phyloP scores from a whole-genome alignment of 2,113 vertebrate species.

The Aldabrachelys gigantea region DNA sequence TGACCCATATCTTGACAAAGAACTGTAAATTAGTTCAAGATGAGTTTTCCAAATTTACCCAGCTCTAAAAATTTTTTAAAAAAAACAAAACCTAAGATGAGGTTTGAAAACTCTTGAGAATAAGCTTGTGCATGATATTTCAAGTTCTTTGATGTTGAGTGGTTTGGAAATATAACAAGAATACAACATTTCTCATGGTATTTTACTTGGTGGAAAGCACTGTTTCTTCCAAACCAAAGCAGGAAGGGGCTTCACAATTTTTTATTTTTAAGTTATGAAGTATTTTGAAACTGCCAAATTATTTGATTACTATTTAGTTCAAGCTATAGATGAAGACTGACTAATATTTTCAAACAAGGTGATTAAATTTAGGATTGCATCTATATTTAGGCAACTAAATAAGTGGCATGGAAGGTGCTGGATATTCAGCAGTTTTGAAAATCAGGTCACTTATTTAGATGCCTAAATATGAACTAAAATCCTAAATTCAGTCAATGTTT shows the following conservation, averaged over 20 bases:
- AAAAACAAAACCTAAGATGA: not conserved
- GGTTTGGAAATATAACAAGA: not conserved
- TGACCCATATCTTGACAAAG: not conserved
- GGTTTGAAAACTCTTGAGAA: not conserved
- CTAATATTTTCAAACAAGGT: not conserved
- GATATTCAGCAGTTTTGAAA: not conserved
- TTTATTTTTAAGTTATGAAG: not conserved
- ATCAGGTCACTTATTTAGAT: not conserved
- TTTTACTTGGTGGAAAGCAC: not conserved
- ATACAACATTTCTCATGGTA: not conserved
- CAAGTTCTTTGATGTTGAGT: not conserved
- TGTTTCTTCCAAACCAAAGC: not conserved
- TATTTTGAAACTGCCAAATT: not conserved
- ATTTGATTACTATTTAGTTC: not conserved
- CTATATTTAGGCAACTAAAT: not conserved
- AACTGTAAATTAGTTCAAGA: not conserved
- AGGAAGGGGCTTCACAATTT: not conserved
- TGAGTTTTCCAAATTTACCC: not conserved
- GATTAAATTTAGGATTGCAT: not conserved
- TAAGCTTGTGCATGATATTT: rapidly evolving
- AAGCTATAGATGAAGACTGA: not conserved
- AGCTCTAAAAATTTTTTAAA: not conserved
- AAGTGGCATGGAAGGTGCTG: not conserved
- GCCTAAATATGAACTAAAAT: not conserved
- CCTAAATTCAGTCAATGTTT: not conserved